Conservation (phyloP, 2,888 invertebrate genomes). For the Latheticus oryzae region DNA sequence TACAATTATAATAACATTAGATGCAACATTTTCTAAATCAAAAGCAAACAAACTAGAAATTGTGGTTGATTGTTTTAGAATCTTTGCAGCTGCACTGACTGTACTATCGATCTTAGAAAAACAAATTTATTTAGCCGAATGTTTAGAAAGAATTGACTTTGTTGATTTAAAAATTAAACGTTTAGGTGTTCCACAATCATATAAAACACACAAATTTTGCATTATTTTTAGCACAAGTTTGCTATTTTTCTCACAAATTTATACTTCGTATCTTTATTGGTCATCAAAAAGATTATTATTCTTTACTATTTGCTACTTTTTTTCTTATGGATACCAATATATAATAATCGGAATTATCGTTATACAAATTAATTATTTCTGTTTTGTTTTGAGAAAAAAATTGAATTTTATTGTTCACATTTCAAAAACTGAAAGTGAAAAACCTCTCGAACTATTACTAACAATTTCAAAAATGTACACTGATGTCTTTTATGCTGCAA, state of each 20-base stretch:
- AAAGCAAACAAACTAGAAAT: no score
- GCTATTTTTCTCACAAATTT: background rate
- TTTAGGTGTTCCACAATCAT: background rate
- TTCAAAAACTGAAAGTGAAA: background rate
- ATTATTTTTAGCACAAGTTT: background rate
- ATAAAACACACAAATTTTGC: background rate
- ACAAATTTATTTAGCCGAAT: no score
- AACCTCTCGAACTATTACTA: slow-evolving; percentile 1
- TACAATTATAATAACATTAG: no score
- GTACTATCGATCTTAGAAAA: no score
- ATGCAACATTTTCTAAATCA: no score
- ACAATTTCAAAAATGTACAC: slow-evolving; percentile 13
- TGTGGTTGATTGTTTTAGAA: no score
- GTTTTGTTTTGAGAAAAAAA: slow-evolving; percentile 11
- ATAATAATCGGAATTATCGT: slow-evolving; percentile 9
- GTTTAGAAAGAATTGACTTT: no score
- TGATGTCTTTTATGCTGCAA: slow-evolving; percentile 12
- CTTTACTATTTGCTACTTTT: slow-evolving; percentile 5
- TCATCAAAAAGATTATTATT: no score
- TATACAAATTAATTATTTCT: slow-evolving; percentile 14
- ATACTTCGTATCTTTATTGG: background rate
- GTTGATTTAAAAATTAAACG: background rate
- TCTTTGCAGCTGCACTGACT: no score
- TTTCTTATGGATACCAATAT: slow-evolving; percentile 18
- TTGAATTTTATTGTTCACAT: slow-evolving; percentile 4